Evolutionary conservation across 2,113 vertebrate genomes (phyloP).

Genomic region (Tragelaphus strepsiceros): DNA sequence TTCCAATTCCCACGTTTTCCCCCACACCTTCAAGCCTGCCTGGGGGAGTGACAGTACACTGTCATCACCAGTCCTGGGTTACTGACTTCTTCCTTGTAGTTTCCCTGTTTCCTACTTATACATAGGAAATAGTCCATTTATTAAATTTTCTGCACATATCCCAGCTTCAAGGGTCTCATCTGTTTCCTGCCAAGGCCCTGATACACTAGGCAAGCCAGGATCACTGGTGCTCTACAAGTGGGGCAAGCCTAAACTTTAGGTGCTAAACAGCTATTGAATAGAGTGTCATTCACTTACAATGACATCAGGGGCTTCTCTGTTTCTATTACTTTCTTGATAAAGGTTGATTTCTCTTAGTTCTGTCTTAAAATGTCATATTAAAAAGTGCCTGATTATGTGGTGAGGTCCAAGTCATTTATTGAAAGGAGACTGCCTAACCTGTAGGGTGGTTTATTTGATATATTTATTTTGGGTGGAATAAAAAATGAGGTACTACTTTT

Average conservation of each 20-base stretch:
- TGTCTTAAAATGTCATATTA: not conserved
- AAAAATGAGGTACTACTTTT: not conserved
- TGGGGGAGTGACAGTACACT: not conserved
- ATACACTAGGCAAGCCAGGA: not conserved
- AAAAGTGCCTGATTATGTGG: not conserved
- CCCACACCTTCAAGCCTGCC: too few species aligned
- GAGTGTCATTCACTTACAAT: not conserved
- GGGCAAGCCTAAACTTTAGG: not conserved
- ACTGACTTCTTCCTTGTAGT: not conserved
- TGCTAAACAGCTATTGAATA: not conserved
- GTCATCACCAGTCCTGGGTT: not conserved
- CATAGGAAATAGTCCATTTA: not conserved
- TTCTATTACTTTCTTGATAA: not conserved
- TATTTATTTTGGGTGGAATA: not conserved
- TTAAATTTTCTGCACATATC: not conserved
- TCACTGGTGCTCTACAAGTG: not conserved
- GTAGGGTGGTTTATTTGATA: not conserved
- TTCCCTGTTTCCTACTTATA: not conserved
- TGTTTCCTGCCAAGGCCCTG: not conserved
- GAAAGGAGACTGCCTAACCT: not conserved
- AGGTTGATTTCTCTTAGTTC: not conserved
- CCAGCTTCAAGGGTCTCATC: not conserved
- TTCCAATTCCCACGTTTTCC: not conserved
- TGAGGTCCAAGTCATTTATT: not conserved
- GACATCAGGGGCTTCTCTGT: not conserved